Conservation (phyloP, 2,888 invertebrate species). For the Acanthopleura granulata region DNA sequence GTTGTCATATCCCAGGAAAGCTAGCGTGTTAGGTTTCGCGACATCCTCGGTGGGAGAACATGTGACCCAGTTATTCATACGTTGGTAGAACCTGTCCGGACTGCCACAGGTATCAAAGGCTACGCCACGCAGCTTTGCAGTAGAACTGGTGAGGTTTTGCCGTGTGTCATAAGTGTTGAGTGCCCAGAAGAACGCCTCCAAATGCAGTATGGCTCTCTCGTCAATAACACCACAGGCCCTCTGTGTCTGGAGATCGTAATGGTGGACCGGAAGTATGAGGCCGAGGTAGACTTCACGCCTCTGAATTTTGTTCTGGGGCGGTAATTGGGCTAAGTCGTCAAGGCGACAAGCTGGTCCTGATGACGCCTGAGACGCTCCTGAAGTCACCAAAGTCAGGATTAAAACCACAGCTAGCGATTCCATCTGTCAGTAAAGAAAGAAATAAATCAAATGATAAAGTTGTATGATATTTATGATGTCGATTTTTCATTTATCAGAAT, state of each 20-base stretch:
- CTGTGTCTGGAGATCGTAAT: not conserved
- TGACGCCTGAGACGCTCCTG: too few species aligned
- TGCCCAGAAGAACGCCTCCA: conserved; percentile 12
- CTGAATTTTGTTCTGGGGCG: not conserved
- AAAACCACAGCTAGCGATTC: too few species aligned
- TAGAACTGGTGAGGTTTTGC: not conserved
- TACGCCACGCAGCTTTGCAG: not conserved
- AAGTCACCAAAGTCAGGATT: too few species aligned
- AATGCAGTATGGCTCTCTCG: not conserved
- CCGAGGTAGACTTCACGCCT: not conserved
- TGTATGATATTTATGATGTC: too few species aligned
- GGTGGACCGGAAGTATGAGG: not conserved
- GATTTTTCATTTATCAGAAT: too few species aligned
- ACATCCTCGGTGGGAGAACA: not conserved
- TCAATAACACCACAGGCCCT: not conserved
- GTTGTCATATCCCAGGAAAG: not conserved
- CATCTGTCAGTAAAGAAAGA: too few species aligned
- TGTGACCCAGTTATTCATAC: not conserved
- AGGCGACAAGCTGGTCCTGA: not conserved
- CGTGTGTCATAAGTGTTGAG: not conserved
- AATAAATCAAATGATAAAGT: too few species aligned
- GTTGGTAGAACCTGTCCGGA: not conserved
- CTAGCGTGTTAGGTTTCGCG: not conserved
- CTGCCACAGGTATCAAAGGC: conserved; percentile 10
- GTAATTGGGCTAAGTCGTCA: not conserved